Base-by-base conservation (phyloP, 2,888 invertebrate genomes). In the Conistra vaccinii region DNA sequence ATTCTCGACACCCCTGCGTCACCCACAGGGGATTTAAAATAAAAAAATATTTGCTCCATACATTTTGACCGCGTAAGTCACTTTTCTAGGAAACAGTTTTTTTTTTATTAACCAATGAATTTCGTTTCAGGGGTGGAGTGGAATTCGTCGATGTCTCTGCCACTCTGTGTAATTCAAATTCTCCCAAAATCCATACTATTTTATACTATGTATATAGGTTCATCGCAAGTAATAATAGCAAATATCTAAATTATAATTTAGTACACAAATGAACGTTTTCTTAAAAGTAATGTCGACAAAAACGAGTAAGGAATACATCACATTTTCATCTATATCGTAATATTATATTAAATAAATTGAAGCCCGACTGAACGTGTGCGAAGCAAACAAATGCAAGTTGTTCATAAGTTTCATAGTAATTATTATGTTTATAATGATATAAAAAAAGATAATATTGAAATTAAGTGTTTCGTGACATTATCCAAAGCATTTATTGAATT, bases 211-310 rank as follows among this genome's bases (percentile, higher is more conserved):
- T 45, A 51, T 17, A 76, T 55, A 69, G 55, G 9, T 66, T 78
- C 75, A 83, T 78, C 76, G 77, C 83, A 85, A 83, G 69, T 75
- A 71, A 69, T 75, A 76, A 73, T 76, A 74, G 79, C 57, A 73
- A 62, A 74, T 48, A 78, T 68, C 42, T 78, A 68, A 71, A 80
- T 78, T 68, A 78, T 74, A 81, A 61, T 78, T 78, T 82, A 78
- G 32, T 66, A 65, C 12, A 66, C 26, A 78, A 78, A 69, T 55
- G 17, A 81, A 80, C 17, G 53, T 61, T 68, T 79, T 66, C 78
- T 85, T 83, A 77, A 1, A 85, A 42, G 69, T 72, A 71, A 72
- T 85, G 75, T 83, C 70, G 75, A 83, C 61, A 82, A 70, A 78
- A 75, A 74, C 78, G 55, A 73, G 60, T 60, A 58, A 65, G 61